Evolutionary conservation across 2,797 vertebrate genomes (phyloP), one percentile per base, ranked within the genome.

Genomic region (Pristis pectinata): DNA sequence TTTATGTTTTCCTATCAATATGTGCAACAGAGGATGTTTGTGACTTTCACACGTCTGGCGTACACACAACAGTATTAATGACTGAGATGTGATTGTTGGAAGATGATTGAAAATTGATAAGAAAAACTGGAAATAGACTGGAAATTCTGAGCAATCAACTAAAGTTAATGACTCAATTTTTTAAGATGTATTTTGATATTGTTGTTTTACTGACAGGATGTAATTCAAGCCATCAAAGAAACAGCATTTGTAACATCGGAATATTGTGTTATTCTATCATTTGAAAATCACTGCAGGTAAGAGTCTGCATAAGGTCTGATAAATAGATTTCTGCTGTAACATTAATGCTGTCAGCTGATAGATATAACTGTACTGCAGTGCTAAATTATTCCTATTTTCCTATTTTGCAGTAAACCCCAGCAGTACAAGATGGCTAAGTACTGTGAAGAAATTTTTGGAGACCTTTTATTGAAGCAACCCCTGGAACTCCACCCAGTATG

Each of bases 391-490:
- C n/a, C n/a, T n/a, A n/a, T 49, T 49, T 92, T 95, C 67, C 95
- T 17, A 94, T 95, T 94, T 95, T 95, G 70, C 96, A 99, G 99
- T 97, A 99, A 99, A 98, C 98, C 98, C 91, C 99, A 99, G 96
- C 99, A 99, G 96, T 99, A 99, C 96, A 99, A 99, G 97, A 99
- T 99, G 99, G 98, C 99, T 95, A 99, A 98, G 96, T 99, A 99
- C 96, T 99, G 99, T 94, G 99, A 99, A 97, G 99, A 99, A 96
- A 97, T 97, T 96, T 99, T 99, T 95, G 98, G 99, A 79, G 99
- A 99, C 83, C 97, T 99, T 94, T 97, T 99, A 95, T 98, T 99
- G 96, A 99, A 98, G 97, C 98, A 97, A 95, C 98, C 98, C 80
- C 96, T 99, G 95, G 99, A 99, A 94, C 97, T 97, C 87, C 98